These are phyloP conservation scores for Proisotoma minuta DNA, from an alignment of 2,888 invertebrate genomes.

Conservation along the genomic window DNA sequence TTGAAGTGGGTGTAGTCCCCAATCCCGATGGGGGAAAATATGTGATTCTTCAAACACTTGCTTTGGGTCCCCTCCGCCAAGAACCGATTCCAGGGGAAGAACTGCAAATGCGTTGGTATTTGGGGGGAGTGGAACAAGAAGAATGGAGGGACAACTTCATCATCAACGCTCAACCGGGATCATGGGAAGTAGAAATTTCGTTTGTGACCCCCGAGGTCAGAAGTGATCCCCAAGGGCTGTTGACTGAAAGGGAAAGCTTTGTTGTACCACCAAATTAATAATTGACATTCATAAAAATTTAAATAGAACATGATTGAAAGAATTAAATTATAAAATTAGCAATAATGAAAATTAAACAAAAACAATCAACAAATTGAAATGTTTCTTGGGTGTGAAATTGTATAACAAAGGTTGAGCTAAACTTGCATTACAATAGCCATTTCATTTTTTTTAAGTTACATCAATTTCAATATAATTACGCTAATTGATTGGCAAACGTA, in stretches of 20 bases:
- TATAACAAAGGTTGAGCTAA: too few relatives aligned
- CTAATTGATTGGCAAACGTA: too few relatives aligned
- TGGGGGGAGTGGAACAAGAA: conserved; percentile 23
- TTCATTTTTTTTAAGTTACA: too few relatives aligned
- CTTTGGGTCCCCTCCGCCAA: conserved; percentile 33
- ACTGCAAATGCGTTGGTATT: conserved; percentile 34
- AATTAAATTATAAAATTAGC: too few relatives aligned
- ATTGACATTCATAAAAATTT: too few relatives aligned
- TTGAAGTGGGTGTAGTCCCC: conserved; percentile 17
- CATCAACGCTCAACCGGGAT: conserved; percentile 25
- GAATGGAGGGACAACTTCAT: conserved; percentile 21
- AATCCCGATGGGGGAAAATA: conserved; percentile 17
- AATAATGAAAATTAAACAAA: too few relatives aligned
- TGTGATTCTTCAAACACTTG: conserved; percentile 33
- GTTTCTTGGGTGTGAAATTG: too few relatives aligned
- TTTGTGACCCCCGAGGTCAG: conserved; percentile 27
- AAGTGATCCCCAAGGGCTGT: conserved; percentile 24
- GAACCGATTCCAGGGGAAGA: conserved; percentile 35
- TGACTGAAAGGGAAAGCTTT: conserved; percentile 16
- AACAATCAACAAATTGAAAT: too few relatives aligned
- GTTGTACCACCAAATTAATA: too few relatives aligned
- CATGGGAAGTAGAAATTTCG: conserved; percentile 28
- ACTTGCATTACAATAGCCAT: too few relatives aligned
- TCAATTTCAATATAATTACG: too few relatives aligned
- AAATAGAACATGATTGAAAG: too few relatives aligned